Base-by-base conservation (phyloP, 2,888 invertebrate species). In the Hetaerina titia region DNA sequence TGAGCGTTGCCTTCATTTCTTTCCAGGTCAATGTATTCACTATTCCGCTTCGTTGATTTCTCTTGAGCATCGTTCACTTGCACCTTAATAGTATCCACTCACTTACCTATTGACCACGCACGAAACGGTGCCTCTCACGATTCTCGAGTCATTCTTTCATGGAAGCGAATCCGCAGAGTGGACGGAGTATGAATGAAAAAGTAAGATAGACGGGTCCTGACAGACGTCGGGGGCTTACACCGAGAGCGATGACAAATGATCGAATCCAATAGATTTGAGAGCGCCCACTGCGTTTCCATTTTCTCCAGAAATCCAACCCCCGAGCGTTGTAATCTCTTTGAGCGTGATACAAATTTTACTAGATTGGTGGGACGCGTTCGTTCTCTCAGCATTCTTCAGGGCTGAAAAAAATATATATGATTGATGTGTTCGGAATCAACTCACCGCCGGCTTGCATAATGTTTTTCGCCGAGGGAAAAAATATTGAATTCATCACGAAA, bases 311-410 rank as follows among this genome's bases (percentile, higher is more conserved):
- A 81, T 81, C 31, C 81, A 81, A 15, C 81, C 81, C 81, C 31
- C 81, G 81, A 22, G 81, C 81, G 22, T 81, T 81, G 81, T 81
- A 81, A 81, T 81, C 81, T 81, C 81, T 81, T 81, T 15, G 81
- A 15, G 81, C 31, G 13, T 31, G 31, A 81, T 31, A 31, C 81
- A 81, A 31, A 31, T 81, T 81, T 31, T 31, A 81, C 7, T 13
- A 31, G 81, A 81, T 81, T 81, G 81, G 31, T 81, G 2, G 81
- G 31, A 81, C 81, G 11, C 81, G 15, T 45, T 45, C 31, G 81
- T 31, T 81, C 31, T 81, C 31, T n/a, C 81, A 2, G 69, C 69
- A n/a, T 22, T 69, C 81, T 25, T 15, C 25, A 11, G 81, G 31
- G 5, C 31, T 31, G 25, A 13, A 81, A 69, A 81, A 81, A 74